Evolutionary conservation across 2,797 vertebrate genomes (phyloP), one percentile per base, ranked within the genome.

Genomic region (Sebastes oblongus): DNA sequence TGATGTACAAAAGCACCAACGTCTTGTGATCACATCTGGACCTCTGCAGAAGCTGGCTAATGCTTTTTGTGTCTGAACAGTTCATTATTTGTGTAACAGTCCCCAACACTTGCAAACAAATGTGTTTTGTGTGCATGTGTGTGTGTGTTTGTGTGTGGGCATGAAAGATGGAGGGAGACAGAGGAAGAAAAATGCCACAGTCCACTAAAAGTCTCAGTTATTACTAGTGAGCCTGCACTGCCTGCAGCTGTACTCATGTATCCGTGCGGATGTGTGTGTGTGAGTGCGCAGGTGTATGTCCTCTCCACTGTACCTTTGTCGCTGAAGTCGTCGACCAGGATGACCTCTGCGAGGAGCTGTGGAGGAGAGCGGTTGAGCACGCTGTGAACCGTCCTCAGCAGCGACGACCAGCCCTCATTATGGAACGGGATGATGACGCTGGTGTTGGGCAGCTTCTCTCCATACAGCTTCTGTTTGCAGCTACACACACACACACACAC

Each of bases 341-440:
- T 96, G 60, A 99, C 80, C 95, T 99, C 98, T 0, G 96, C 96
- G 20, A 99, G 93, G 88, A 99, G 97, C 90, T 96, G 90, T 0
- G 97, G 95, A 0, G 98, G 98, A 0, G 98, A 98, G 78, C 98
- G 98, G 94, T 97, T 98, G 34, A 99, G 95, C 29, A 99, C 92
- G 20, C 98, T 99, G 96, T 99, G 98, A 3, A 99, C 97, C 0
- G 98, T 99, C 72, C 98, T 96, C 10, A 99, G 97, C 59, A 99
- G 97, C 0, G 98, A 98, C 1, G 98, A 99, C 98, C 98, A 99
- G 72, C 98, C 98, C 77, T 99, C 98, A 0, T 99, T 99, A 82
- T 99, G 98, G 95, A 99, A 99, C 0, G 98, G 98, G 89, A 99
- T 98, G 86, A 99, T 98, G 94, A 99, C 92, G 39, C 97, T 99